These are phyloP conservation scores for Oxyscelio sp. DNA, from an alignment of 2,888 invertebrate genomes.

Conservation along the genomic window DNA sequence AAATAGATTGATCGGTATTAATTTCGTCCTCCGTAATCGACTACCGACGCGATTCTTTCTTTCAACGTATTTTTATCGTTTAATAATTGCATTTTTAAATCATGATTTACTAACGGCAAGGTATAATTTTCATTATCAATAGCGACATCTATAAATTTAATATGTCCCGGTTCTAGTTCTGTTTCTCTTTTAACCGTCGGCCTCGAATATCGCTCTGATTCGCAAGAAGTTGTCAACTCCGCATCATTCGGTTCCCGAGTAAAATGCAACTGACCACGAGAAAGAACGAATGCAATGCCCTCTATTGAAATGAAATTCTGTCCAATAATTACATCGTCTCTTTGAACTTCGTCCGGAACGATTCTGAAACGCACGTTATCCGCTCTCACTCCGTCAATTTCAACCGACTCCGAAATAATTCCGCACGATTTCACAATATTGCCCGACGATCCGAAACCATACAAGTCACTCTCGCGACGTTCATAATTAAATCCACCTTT, in stretches of 20 bases:
- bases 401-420: not conserved
- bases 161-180: not conserved
- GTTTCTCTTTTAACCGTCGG: not conserved
- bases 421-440: constrained; percentile 18
- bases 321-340: constrained; percentile 9
- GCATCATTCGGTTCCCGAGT: not conserved
- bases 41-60: too few species aligned
- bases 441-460: not conserved
- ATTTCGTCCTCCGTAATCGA: too few species aligned
- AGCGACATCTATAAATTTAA: constrained; percentile 9
- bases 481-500: not conserved
- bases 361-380: not conserved
- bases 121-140: not conserved
- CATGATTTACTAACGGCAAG: not conserved
- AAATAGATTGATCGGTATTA: too few species aligned
- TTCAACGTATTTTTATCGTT: not conserved
- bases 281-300: constrained; percentile 17
- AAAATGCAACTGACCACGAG: constrained; percentile 2
- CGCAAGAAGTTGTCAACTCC: not conserved
- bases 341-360: constrained; percentile 4
- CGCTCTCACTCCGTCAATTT: not conserved
- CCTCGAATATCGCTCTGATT: not conserved
- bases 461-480: not conserved
- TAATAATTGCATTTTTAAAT: not conserved
- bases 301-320: constrained; percentile 8